These are phyloP conservation scores for Entomobrya multifasciata DNA, from an alignment of 2,888 invertebrate species.

Conservation along the genomic window DNA sequence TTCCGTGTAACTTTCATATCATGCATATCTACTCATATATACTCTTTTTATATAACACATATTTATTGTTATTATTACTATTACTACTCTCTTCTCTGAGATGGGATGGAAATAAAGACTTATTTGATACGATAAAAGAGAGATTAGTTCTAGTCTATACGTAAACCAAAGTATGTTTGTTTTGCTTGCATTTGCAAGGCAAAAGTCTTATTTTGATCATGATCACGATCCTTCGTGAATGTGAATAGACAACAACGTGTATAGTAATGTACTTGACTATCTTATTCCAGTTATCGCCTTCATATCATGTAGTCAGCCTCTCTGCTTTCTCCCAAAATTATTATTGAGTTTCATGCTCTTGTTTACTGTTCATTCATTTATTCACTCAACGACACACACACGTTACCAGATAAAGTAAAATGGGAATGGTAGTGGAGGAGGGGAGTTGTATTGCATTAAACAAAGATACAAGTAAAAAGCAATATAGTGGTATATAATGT, in stretches of 20 bases:
- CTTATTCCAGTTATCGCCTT: conserved; percentile 33
- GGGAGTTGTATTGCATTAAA: neutral
- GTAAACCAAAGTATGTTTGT: neutral
- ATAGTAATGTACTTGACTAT: conserved; percentile 8
- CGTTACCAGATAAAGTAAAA: no score
- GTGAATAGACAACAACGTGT: conserved; percentile 5
- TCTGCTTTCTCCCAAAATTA: neutral
- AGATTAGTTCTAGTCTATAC: conserved; percentile 63
- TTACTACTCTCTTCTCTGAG: no score
- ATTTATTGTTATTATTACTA: conserved; percentile 49
- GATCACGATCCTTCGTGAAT: neutral
- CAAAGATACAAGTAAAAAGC: neutral
- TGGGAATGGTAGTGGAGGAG: no score
- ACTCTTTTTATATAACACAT: neutral
- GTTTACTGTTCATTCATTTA: neutral
- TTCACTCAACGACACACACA: no score
- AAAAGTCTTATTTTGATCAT: conserved; percentile 26
- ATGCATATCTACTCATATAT: neutral
- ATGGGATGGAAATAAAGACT: conserved; percentile 69
- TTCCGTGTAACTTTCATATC: neutral
- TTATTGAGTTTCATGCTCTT: neutral
- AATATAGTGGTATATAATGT: conserved; percentile 41
- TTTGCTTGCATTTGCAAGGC: conserved; percentile 36
- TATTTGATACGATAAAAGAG: conserved; percentile 61
- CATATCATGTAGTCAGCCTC: conserved; percentile 17